Evolutionary conservation across 2,888 invertebrate species (phyloP).

Genomic region (Drosophila melanosoma): DNA sequence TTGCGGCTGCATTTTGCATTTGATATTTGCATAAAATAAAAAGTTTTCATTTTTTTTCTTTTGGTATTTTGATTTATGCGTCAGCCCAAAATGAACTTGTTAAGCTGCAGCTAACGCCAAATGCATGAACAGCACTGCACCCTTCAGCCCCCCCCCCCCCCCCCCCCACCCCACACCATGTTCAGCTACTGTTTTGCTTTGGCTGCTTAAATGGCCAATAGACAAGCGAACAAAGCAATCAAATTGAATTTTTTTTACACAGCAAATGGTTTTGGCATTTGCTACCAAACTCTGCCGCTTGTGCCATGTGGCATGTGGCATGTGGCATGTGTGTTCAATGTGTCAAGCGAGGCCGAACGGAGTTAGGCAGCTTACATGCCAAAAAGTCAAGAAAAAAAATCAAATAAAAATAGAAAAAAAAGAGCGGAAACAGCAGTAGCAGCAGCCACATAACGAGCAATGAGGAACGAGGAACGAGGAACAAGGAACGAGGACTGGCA

Average conservation of each 20-base stretch:
- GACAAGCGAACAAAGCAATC: constrained; percentile 62
- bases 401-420: constrained; percentile 6
- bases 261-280: constrained; percentile 16
- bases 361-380: constrained; percentile 59
- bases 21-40: neutral
- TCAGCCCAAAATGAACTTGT: constrained; percentile 66
- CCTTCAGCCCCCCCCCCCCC: neutral
- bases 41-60: neutral
- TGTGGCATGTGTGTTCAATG: constrained; percentile 57
- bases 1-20: constrained; percentile 22
- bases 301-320: constrained; percentile 48
- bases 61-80: constrained; percentile 66
- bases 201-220: constrained; percentile 72
- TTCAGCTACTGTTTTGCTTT: neutral
- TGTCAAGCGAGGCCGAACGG: constrained; percentile 32
- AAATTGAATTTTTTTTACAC: constrained; percentile 68
- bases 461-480: neutral
- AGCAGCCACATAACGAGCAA: constrained; percentile 52
- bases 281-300: constrained; percentile 37
- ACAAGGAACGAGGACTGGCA: neutral
- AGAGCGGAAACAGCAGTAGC: constrained; percentile 25
- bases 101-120: constrained; percentile 59
- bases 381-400: constrained; percentile 61
- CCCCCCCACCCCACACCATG: neutral
- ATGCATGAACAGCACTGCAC: neutral